These are phyloP conservation scores for Hypselothyrea guttata DNA, from an alignment of 2,888 invertebrate species.

Conservation along the genomic window DNA sequence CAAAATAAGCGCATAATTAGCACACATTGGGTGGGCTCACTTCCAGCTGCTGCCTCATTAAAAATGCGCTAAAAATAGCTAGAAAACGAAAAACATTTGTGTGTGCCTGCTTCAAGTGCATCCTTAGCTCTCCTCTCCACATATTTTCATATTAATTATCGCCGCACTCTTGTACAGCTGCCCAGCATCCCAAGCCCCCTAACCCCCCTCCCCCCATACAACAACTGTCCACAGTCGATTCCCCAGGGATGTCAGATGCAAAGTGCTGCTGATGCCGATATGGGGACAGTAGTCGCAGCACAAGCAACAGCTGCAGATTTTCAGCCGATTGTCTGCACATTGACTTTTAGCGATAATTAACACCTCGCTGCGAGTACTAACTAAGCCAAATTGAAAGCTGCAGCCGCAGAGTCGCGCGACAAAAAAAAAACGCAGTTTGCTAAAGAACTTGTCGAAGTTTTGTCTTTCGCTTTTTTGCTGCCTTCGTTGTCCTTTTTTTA, in stretches of 20 bases:
- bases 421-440: constrained; percentile 20
- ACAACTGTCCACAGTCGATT: constrained; percentile 18
- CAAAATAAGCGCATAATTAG: constrained; percentile 70
- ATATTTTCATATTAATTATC: constrained; percentile 78
- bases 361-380: constrained; percentile 59
- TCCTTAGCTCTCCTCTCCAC: constrained; percentile 41
- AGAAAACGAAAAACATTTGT: constrained; percentile 63
- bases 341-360: constrained; percentile 78
- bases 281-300: constrained; percentile 38
- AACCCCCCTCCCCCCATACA: neutral
- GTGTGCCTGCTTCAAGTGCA: constrained; percentile 3
- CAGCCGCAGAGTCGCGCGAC: constrained; percentile 36
- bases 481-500: constrained; percentile 37
- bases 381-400: constrained; percentile 64
- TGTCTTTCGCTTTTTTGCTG: constrained; percentile 6
- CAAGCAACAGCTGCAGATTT: constrained; percentile 60
- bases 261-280: constrained; percentile 43
- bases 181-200: constrained; percentile 35
- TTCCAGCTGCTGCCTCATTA: constrained; percentile 54
- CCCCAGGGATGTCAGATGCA: constrained; percentile 43
- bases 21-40: constrained; percentile 52
- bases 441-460: constrained; percentile 45
- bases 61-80: constrained; percentile 68
- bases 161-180: constrained; percentile 59
- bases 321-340: constrained; percentile 68